Evolutionary conservation across 2,113 vertebrate genomes (phyloP), one percentile per base, ranked within the genome.

Genomic region (Rhinolophus ferrumequinum): DNA sequence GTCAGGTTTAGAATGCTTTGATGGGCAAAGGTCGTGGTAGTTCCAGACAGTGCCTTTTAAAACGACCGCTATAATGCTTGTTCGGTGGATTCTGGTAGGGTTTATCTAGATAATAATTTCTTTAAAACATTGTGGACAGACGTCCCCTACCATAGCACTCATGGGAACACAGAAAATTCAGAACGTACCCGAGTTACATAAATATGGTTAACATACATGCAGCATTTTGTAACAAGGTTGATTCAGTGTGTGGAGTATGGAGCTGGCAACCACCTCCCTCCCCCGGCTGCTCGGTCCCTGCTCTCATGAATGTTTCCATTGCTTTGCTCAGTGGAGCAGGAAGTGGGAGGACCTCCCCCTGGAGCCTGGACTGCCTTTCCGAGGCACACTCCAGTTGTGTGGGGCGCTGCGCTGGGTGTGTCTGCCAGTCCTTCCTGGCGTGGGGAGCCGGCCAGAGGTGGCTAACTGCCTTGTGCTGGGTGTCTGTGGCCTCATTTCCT

Each of bases 351-450:
- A 44, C 44, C 33, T 41, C 35, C 87, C 52, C 52, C 73, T 26
- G 88, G 8, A 62, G 88, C 80, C 93, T 41, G 8, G 22, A 10
- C 93, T 50, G 92, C 26, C 26, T 90, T 93, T 93, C 91, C 70
- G 44, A 47, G 0, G 33, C 14, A 7, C 9, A 6, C 88, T 90
- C 69, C 62, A 86, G 35, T 15, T 88, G 58, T 83, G 87, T 44
- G 90, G 72, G 47, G 81, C 16, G 44, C 86, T 28, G n/a, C 0
- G 11, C 7, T 8, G 47, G 89, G 85, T 1, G 67, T 79, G 47
- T 41, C 79, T 56, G 9, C 50, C 64, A 3, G 41, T 80, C 67
- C 84, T 18, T 56, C 62, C 64, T 64, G 69, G 69, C 6, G 69
- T 0, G 14, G 38, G 4, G 70, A 67, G 79, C 41, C 1, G 8